These are phyloP conservation scores for Formica aserva DNA, from an alignment of 2,888 invertebrate species.

Conservation along the genomic window DNA sequence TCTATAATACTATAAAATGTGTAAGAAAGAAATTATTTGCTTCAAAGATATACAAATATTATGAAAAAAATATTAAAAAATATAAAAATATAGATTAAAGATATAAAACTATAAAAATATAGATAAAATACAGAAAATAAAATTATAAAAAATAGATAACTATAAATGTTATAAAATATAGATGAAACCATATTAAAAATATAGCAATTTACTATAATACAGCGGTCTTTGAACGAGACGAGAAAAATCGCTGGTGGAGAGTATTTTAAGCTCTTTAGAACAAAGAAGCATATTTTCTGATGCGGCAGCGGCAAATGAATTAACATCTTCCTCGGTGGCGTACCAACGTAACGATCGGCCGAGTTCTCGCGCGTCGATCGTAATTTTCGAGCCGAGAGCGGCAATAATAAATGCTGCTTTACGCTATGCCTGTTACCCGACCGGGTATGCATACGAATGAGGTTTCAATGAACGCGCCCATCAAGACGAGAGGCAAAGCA, in stretches of 20 bases:
- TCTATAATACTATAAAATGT: too few relatives aligned
- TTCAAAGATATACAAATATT: too few relatives aligned
- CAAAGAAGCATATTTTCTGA: not conserved
- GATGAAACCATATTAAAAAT: not conserved
- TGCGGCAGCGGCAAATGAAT: not conserved
- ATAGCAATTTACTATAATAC: not conserved
- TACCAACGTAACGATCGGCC: conserved; percentile 20
- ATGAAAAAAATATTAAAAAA: too few relatives aligned
- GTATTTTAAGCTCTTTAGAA: not conserved
- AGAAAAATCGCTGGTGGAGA: not conserved
- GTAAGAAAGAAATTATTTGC: too few relatives aligned
- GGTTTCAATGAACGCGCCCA: conserved; percentile 60
- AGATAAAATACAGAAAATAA: too few relatives aligned
- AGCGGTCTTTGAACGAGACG: not conserved
- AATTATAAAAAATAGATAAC: not conserved
- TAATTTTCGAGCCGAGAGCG: conserved; percentile 44
- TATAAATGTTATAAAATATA: not conserved
- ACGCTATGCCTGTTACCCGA: conserved; percentile 56
- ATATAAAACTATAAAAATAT: not conserved
- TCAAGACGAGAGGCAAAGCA: conserved; percentile 39
- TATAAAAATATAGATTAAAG: too few relatives aligned
- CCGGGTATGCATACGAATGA: conserved; percentile 65
- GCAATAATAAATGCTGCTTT: conserved; percentile 58
- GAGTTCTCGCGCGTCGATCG: conserved; percentile 35
- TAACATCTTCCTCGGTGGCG: conserved; percentile 6